Evolutionary conservation across 2,113 vertebrate genomes (phyloP).

Genomic region (Hypomesus transpacificus): DNA sequence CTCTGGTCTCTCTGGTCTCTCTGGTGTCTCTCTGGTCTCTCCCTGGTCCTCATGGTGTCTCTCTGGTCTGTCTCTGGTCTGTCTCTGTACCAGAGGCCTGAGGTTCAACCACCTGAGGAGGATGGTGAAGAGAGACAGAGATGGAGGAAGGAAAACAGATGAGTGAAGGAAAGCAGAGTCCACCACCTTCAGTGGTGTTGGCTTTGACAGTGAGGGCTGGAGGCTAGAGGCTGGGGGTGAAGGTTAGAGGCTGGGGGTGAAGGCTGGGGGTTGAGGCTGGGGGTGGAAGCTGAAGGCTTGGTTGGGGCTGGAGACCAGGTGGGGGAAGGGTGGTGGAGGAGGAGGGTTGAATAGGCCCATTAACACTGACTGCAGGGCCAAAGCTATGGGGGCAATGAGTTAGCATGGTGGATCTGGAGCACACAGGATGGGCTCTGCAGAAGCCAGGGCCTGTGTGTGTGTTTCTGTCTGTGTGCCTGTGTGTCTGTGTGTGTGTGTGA

Average conservation of each 20-base stretch:
- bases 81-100: conserved; percentile 57
- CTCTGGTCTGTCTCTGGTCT: neutral
- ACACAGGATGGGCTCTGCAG: conserved; percentile 10
- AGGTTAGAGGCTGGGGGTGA: conserved; percentile 39
- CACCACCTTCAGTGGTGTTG: conserved; percentile 35
- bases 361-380: conserved; percentile 66
- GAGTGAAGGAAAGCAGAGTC: conserved; percentile 19
- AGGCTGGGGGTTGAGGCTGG: conserved; percentile 27
- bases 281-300: too few species aligned
- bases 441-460: neutral
- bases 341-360: conserved; percentile 60
- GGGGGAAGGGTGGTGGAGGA: conserved; percentile 28
- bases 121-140: neutral
- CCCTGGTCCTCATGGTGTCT: too few species aligned
- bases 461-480: neutral
- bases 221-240: too few species aligned
- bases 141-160: neutral
- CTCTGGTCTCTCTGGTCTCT: too few species aligned
- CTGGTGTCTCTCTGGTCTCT: too few species aligned
- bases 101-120: too few species aligned
- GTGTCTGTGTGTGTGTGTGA: neutral
- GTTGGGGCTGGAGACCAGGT: too few species aligned
- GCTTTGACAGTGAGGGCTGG: conserved; percentile 33
- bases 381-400: conserved; percentile 56
- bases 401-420: conserved; percentile 52